Conservation (phyloP, 2,113 vertebrate species). For the Turdus rufiventris region DNA sequence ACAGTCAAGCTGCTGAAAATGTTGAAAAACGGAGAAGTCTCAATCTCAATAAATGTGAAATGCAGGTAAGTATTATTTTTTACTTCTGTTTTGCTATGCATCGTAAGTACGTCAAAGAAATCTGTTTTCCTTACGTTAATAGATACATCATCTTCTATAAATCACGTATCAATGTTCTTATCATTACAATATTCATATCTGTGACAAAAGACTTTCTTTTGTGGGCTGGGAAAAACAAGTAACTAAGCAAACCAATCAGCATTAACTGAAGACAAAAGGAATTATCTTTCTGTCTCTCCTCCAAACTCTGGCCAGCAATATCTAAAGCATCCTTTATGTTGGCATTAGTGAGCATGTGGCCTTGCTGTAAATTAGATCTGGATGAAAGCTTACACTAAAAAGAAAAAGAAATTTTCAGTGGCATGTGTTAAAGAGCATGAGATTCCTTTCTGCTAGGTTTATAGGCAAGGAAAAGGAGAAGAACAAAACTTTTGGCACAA, state of each 20-base stretch:
- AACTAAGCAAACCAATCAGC: neutral
- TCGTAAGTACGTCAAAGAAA: neutral
- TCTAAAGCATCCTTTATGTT: neutral
- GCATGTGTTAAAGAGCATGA: neutral
- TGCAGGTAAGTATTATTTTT: conserved; percentile 51
- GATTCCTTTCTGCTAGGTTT: conserved; percentile 9
- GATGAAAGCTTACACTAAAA: neutral
- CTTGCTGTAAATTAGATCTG: neutral
- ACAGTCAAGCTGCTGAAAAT: conserved; percentile 82
- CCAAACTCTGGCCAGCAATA: neutral
- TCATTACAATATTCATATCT: neutral
- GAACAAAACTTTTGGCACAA: conserved; percentile 17
- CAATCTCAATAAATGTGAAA: conserved; percentile 76
- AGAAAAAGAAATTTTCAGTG: neutral
- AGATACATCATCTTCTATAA: neutral
- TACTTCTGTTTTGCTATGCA: neutral
- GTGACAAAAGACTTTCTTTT: neutral
- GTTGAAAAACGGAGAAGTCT: conserved; percentile 80
- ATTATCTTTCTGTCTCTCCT: neutral
- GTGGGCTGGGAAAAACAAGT: neutral
- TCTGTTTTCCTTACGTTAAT: neutral
- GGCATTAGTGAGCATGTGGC: neutral
- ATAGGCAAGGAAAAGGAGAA: neutral
- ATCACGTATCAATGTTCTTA: neutral
- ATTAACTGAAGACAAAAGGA: neutral